These are phyloP conservation scores for Aspidapion aeneum DNA, from an alignment of 2,888 invertebrate genomes.

Conservation along the genomic window DNA sequence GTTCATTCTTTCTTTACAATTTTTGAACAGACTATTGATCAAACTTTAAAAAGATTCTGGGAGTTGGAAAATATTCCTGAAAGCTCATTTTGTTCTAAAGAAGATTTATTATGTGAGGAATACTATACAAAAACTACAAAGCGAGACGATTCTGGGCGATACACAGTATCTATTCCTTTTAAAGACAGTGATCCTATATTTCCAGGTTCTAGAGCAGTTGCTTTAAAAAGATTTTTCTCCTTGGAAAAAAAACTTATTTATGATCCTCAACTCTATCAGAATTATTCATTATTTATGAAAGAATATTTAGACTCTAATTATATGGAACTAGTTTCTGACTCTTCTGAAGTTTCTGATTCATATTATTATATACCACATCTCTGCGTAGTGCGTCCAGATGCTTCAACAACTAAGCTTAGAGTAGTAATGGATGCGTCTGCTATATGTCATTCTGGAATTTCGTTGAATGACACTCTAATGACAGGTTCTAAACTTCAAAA, in stretches of 20 bases:
- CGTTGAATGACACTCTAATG: slow-evolving; percentile 10
- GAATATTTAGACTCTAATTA: slow-evolving; percentile 5
- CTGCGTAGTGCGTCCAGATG: slow-evolving; percentile 9
- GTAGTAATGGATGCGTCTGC: slow-evolving; percentile 13
- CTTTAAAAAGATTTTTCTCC: slow-evolving; percentile 9
- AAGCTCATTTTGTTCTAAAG: not conserved
- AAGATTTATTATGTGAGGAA: slow-evolving; percentile 12
- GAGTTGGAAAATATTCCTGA: slow-evolving; percentile 7
- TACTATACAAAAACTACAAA: slow-evolving; percentile 3
- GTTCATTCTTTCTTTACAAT: not conserved
- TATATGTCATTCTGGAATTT: not conserved
- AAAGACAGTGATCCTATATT: slow-evolving; percentile 4
- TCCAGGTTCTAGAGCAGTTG: not conserved
- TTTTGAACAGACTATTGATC: slow-evolving; percentile 1
- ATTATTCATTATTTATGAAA: slow-evolving; percentile 4
- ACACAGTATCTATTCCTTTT: slow-evolving; percentile 14
- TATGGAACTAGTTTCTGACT: slow-evolving; percentile 2
- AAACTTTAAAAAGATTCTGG: slow-evolving; percentile 10
- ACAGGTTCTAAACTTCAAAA: slow-evolving; percentile 14
- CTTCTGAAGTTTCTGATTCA: not conserved
- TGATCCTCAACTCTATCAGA: slow-evolving; percentile 1
- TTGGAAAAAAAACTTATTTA: slow-evolving; percentile 10
- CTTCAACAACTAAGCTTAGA: slow-evolving; percentile 11
- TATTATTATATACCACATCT: slow-evolving; percentile 5
- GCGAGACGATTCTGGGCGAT: slow-evolving; percentile 11